Percentiles rank a stretch among this genome's conserved stretches.
These are phyloP conservation scores for Agrochola litura DNA, from an alignment of 2,888 invertebrate species.

Conservation along the genomic window DNA sequence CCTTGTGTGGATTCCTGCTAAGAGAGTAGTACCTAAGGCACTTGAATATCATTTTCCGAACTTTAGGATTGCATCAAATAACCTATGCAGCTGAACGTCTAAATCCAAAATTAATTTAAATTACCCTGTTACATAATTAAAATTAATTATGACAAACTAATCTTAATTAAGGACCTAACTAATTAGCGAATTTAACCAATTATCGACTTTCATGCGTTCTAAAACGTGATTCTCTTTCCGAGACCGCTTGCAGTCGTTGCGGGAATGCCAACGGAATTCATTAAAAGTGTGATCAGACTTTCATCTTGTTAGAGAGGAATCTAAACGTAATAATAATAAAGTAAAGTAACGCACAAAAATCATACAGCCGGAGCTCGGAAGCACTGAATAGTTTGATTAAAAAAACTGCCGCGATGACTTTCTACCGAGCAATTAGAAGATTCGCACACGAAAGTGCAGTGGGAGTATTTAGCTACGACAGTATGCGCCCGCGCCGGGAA, in stretches of 20 bases:
- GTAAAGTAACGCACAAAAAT: slow-evolving; percentile 85
- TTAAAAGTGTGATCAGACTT: slow-evolving; percentile 85
- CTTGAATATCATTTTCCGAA: too few species aligned
- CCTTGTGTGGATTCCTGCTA: background rate
- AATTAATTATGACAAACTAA: slow-evolving; percentile 7
- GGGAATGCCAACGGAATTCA: slow-evolving; percentile 81
- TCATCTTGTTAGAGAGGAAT: slow-evolving; percentile 86
- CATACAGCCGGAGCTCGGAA: slow-evolving; percentile 75
- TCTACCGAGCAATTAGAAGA: slow-evolving; percentile 88
- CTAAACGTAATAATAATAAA: slow-evolving; percentile 81
- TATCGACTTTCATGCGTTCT: slow-evolving; percentile 69
- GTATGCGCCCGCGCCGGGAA: slow-evolving; percentile 65
- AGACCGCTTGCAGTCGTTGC: slow-evolving; percentile 64
- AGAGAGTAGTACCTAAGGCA: background rate
- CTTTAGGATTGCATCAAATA: background rate
- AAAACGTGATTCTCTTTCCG: slow-evolving; percentile 72
- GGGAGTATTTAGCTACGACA: slow-evolving; percentile 64
- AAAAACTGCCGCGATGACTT: slow-evolving; percentile 82
- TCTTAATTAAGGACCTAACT: slow-evolving; percentile 37
- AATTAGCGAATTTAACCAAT: slow-evolving; percentile 68
- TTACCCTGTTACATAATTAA: background rate
- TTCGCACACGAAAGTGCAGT: slow-evolving; percentile 87
- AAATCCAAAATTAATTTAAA: background rate
- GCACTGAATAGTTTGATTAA: slow-evolving; percentile 75
- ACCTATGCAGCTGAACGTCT: background rate